phyloP scores from a whole-genome alignment of 2,888 invertebrate species.

The Aspidiotus destructor region DNA sequence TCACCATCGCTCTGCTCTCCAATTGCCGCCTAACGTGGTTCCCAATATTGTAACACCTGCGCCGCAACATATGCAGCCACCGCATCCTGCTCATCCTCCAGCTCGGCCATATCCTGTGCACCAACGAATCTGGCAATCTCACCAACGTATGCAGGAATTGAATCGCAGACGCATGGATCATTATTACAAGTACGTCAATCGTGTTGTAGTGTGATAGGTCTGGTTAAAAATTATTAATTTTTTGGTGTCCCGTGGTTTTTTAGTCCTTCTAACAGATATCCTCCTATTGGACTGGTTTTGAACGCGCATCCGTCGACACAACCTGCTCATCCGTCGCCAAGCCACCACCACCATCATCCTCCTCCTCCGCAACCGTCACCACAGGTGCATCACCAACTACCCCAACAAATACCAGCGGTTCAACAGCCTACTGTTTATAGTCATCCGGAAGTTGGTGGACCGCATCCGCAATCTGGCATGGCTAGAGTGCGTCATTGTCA shows the following conservation, averaged over 20 bases:
- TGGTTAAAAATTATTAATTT: not conserved
- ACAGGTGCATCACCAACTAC: slow-evolving; percentile 36
- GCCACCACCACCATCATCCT: slow-evolving; percentile 33
- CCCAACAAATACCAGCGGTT: slow-evolving; percentile 39
- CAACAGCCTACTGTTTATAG: slow-evolving; percentile 46
- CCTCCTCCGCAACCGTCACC: slow-evolving; percentile 38
- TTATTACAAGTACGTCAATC: slow-evolving; percentile 36
- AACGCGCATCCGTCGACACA: slow-evolving; percentile 15
- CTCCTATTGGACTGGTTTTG: slow-evolving; percentile 7
- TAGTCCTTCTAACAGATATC: slow-evolving; percentile 22
- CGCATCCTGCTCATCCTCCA: slow-evolving; percentile 24
- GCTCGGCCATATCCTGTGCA: slow-evolving; percentile 60
- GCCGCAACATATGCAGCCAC: slow-evolving; percentile 7
- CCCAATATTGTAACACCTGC: slow-evolving; percentile 12
- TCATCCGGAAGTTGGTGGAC: slow-evolving; percentile 42
- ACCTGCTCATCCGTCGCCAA: slow-evolving; percentile 32
- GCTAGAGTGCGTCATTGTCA: slow-evolving; percentile 31
- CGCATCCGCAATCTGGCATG: slow-evolving; percentile 34
- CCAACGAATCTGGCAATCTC: slow-evolving; percentile 63
- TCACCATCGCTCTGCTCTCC: not conserved
- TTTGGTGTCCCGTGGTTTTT: not conserved
- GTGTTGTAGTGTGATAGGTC: not conserved
- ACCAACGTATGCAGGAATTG: slow-evolving; percentile 57
- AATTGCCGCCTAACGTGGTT: not conserved
- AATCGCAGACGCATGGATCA: slow-evolving; percentile 44